Percentiles rank a stretch among this genome's conserved stretches.
phyloP scores from a whole-genome alignment of 1,140 invertebrate species.

The Rhizoglyphus robini region DNA sequence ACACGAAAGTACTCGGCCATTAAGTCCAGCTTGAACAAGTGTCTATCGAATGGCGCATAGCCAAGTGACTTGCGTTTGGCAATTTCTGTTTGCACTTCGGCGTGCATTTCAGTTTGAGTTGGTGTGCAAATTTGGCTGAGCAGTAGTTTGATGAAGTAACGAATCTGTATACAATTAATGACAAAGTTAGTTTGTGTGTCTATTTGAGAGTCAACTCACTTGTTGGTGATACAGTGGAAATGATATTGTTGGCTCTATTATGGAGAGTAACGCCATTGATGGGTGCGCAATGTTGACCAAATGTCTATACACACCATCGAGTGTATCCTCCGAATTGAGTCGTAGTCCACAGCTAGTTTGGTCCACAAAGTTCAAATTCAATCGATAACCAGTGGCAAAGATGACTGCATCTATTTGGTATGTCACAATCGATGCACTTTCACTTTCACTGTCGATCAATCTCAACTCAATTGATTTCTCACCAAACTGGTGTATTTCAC shows the following conservation, averaged over 20 bases:
- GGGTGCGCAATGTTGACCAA: constrained; percentile 61
- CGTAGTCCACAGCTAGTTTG: constrained; percentile 29
- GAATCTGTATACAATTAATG: too few species aligned
- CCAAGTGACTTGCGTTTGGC: constrained; percentile 21
- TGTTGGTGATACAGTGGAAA: constrained; percentile 73
- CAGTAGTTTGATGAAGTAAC: constrained; percentile 52
- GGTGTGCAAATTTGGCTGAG: constrained; percentile 51
- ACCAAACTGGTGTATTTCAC: constrained; percentile 16
- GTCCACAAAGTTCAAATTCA: constrained; percentile 34
- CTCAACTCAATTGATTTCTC: too few species aligned
- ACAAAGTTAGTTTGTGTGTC: too few species aligned
- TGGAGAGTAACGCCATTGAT: constrained; percentile 59
- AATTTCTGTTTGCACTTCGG: constrained; percentile 46
- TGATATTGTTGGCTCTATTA: constrained; percentile 61
- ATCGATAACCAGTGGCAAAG: constrained; percentile 39
- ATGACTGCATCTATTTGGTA: constrained; percentile 33
- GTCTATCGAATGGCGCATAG: background rate
- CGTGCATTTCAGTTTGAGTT: constrained; percentile 46
- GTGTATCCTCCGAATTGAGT: constrained; percentile 55
- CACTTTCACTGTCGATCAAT: too few species aligned
- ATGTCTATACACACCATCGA: constrained; percentile 73
- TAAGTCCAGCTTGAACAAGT: background rate
- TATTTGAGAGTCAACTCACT: too few species aligned
- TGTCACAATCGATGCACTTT: constrained; percentile 27
- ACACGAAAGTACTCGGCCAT: background rate